A percentile compares a stretch with the other conserved stretches of the same genome.
Evolutionary conservation across 2,113 vertebrate species (phyloP).

Genomic region (Lepus timidus): DNA sequence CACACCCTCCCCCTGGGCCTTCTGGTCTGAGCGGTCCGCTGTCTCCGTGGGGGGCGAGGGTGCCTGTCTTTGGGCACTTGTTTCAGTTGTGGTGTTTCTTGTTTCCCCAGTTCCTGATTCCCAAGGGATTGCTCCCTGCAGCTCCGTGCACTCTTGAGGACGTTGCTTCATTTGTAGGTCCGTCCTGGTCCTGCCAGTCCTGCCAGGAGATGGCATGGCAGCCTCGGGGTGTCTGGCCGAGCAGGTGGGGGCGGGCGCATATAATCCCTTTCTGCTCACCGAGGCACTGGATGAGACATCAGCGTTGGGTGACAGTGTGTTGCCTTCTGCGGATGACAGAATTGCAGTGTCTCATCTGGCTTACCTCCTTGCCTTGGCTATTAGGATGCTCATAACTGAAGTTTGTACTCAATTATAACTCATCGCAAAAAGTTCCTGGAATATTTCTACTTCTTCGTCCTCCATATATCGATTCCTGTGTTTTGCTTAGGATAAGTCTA

Average conservation of each 20-base stretch:
- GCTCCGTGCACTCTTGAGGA: not conserved
- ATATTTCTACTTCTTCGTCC: not conserved
- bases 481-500: not conserved
- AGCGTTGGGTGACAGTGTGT: not conserved
- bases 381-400: not conserved
- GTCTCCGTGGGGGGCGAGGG: not conserved
- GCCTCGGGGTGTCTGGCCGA: not conserved
- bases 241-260: not conserved
- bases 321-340: not conserved
- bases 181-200: not conserved
- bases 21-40: not conserved
- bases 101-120: not conserved
- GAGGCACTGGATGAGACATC: not conserved
- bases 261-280: not conserved
- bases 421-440: not conserved
- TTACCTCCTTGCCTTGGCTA: conserved; percentile 1
- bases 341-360: not conserved
- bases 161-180: not conserved
- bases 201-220: not conserved
- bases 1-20: accelerated
- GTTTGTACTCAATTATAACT: not conserved
- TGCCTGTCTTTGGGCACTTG: not conserved
- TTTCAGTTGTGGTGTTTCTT: not conserved
- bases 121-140: not conserved
- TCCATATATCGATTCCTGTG: not conserved